phyloP scores from a whole-genome alignment of 2,797 vertebrate species.

The Micrastur ruficollis region DNA sequence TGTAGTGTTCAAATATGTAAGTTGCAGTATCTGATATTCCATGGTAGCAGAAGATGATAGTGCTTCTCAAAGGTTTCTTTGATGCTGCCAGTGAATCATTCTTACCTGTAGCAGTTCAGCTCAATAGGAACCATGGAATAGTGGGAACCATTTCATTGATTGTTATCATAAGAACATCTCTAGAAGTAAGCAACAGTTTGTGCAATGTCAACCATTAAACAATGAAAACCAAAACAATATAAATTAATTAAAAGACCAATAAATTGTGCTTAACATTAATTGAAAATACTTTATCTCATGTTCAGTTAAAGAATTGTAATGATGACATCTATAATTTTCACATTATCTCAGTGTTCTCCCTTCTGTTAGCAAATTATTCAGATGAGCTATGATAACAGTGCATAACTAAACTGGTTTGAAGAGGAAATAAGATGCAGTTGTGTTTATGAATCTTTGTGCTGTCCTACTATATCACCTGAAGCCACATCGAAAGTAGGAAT shows the following conservation, averaged over 20 bases:
- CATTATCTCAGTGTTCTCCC: background rate
- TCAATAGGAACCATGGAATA: background rate
- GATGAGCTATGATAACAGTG: background rate
- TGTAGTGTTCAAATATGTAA: background rate
- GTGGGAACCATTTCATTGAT: background rate
- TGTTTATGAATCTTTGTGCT: background rate
- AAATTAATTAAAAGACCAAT: background rate
- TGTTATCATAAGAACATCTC: background rate
- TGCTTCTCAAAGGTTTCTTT: background rate
- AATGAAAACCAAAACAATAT: background rate
- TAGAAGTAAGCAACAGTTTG: background rate
- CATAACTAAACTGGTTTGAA: background rate
- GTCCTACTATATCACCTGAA: background rate
- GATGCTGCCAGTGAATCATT: background rate
- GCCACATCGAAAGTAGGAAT: background rate
- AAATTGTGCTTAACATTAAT: background rate
- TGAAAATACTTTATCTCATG: background rate
- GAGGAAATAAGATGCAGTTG: background rate
- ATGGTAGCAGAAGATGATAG: background rate
- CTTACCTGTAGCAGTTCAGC: background rate
- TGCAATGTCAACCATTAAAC: background rate
- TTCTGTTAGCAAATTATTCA: background rate
- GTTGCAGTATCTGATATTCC: background rate
- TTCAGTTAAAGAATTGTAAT: background rate
- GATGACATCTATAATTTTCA: background rate